Evolutionary conservation across 2,797 vertebrate species (phyloP), one percentile per base, ranked within the genome.

Genomic region (Protonibea diacanthus): DNA sequence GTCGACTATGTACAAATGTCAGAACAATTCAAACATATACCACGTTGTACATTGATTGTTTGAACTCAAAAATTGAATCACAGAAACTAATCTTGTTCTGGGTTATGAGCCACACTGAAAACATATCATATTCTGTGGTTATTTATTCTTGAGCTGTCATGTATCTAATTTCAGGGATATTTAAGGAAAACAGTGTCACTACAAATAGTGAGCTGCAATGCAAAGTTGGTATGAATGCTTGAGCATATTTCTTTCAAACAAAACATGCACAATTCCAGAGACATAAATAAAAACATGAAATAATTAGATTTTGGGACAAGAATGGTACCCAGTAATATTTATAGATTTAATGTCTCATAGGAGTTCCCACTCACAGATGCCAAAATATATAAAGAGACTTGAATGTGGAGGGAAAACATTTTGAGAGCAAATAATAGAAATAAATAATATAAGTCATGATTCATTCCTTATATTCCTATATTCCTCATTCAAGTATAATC

Each of bases 1-100:
- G 27, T 23, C 53, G 29, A 53, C 67, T 0, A 6, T 14, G 76
- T 59, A 29, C 74, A 84, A 90, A 89, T 88, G 86, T 88, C 87
- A 89, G 38, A 88, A 86, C 76, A 20, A 72, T 69, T 56, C 62
- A 63, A 55, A 74, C 77, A 83, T 12, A 47, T 10, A 11, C 13
- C 56, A 23, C 53, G 13, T 33, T 44, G 56, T 14, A 7, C 75
- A 83, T 78, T 14, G 74, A 88, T 78, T 76, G 64, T 48, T 49
- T 53, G 49, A 76, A 59, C 14, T 6, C 71, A 61, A 49, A 40
- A 53, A 76, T 38, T 4, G 5, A 74, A 85, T 76, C 71, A 78
- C 48, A 83, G 78, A 91, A 71, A 71, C 53, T 53, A 48, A 74
- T 76, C 67, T 59, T 6, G 20, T 62, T 63, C 17, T 29, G 25